Evolutionary conservation across 1,140 invertebrate genomes (phyloP).

Genomic region (Condylostylus longicornis): DNA sequence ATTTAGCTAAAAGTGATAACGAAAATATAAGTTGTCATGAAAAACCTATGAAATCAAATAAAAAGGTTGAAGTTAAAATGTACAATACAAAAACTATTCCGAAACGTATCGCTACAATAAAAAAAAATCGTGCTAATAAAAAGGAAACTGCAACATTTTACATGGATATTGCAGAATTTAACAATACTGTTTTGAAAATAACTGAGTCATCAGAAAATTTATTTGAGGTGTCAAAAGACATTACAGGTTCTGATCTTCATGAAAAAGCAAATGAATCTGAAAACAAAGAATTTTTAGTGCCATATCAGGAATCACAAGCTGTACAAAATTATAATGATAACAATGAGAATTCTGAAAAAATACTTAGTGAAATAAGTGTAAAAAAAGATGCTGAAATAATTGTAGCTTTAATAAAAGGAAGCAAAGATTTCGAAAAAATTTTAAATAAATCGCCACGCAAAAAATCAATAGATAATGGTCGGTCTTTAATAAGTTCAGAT

Average conservation of each 20-base stretch:
- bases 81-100: slow-evolving; percentile 49
- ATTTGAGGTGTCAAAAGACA: slow-evolving; percentile 13
- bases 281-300: slow-evolving; percentile 1
- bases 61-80: slow-evolving; percentile 36
- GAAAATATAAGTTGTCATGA: too few species aligned
- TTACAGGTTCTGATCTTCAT: slow-evolving; percentile 14
- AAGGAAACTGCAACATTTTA: slow-evolving; percentile 47
- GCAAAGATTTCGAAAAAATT: slow-evolving; percentile 64
- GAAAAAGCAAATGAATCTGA: slow-evolving; percentile 9
- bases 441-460: slow-evolving; percentile 50
- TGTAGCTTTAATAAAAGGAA: slow-evolving; percentile 66
- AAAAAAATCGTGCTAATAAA: slow-evolving; percentile 42
- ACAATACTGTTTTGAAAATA: slow-evolving; percentile 41
- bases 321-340: background rate
- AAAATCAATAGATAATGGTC: slow-evolving; percentile 20
- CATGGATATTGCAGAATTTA: slow-evolving; percentile 38
- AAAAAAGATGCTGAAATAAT: slow-evolving; percentile 44
- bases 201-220: slow-evolving; percentile 46
- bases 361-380: slow-evolving; percentile 5
- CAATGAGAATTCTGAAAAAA: slow-evolving; percentile 10
- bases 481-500: background rate
- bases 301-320: slow-evolving; percentile 2
- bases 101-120: slow-evolving; percentile 47
- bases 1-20: too few species aligned
- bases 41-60: slow-evolving; percentile 7